Evolutionary conservation across 1,140 invertebrate species (phyloP).

Genomic region (Penaeus indicus): DNA sequence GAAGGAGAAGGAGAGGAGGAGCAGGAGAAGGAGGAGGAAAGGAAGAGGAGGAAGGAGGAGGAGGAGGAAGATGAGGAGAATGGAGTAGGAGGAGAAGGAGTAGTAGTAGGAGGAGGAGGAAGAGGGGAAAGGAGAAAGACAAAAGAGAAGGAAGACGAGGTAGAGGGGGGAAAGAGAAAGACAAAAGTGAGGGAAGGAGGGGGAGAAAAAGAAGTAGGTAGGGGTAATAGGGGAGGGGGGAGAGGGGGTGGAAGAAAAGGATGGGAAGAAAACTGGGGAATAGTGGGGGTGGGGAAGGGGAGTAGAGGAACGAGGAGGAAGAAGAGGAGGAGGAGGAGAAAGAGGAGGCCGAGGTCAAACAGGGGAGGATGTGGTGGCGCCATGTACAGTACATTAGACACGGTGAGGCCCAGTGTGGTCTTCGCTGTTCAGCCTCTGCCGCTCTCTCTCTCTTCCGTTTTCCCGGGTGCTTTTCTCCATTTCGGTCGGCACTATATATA

Average conservation of each 20-base stretch:
- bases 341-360: background rate
- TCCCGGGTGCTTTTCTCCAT: too few species aligned
- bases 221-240: background rate
- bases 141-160: background rate
- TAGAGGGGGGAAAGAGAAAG: too few species aligned
- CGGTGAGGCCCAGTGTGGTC: too few species aligned
- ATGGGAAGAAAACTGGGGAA: background rate
- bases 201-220: background rate
- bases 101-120: background rate
- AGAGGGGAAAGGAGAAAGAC: background rate
- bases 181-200: background rate
- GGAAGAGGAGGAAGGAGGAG: background rate
- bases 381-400: too few species aligned
- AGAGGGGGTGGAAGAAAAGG: background rate
- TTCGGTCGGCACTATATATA: too few species aligned
- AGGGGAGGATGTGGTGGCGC: background rate
- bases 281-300: background rate
- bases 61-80: background rate
- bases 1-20: background rate
- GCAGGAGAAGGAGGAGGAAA: background rate
- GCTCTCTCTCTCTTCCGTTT: too few species aligned
- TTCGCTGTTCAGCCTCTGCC: too few species aligned
- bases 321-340: constrained; percentile 17
- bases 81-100: background rate
- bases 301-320: background rate